Base-by-base conservation (phyloP, 2,797 vertebrate species). In the Harpagifer antarcticus region DNA sequence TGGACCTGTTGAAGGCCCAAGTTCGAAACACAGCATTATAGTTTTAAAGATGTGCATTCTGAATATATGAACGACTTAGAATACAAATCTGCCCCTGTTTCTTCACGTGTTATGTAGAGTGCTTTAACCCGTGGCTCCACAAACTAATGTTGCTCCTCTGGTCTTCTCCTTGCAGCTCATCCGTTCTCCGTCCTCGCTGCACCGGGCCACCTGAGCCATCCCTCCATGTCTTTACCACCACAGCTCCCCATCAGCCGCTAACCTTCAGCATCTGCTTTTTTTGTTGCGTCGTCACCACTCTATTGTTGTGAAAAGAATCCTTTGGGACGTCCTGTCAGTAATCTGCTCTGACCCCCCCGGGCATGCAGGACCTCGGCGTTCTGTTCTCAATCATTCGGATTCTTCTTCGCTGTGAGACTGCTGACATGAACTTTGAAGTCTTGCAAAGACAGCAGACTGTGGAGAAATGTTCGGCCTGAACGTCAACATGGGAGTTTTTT, bases 131-230 rank as follows among this genome's bases (percentile, higher is more conserved):
- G 12, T n/a, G 45, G n/a, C n/a, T 62, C 55, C 13, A 4, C 55
- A 19, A 8, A 56, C 47, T 74, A 20, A 78, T 47, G 33, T 13
- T 19, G 5, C 69, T 55, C 63, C 31, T 88, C 49, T 62, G 9
- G 15, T 67, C 42, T 65, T 74, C 49, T 67, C 12, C 3, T 1
- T 66, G 70, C 91, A 99, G 98, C 97, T 96, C 96, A 99, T 95
- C 96, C 97, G 91, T 95, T 99, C 96, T 94, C 98, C 85, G 95
- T 99, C 94, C 92, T 99, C 84, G 95, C 92, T 2, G 92, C 95
- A 20, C 92, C 91, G 20, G 88, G 95, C 60, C 95, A 95, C 91
- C 88, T 93, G 88, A 88, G 93, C 66, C 95, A 93, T 60, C 96
- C 96, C 78, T 92, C 96, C 91, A 77, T 92, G 93, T 92, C 95